Conservation (phyloP, 2,888 invertebrate genomes). For the Acanthosepion esculentum region DNA sequence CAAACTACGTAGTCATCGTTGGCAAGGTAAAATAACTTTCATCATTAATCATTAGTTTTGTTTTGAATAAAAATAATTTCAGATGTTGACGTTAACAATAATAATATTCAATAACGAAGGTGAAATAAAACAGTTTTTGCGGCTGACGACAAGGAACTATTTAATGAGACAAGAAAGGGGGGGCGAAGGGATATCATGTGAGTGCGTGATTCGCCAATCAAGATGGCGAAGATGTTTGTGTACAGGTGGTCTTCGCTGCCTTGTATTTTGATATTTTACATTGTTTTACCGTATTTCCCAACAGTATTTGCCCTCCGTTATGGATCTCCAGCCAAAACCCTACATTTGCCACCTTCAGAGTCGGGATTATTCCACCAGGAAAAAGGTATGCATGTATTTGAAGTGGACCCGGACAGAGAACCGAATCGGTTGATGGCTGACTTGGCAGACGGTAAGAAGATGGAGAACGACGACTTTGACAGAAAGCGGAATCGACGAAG, state of each 20-base stretch:
- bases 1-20: background rate
- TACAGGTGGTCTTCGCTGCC: slow-evolving; percentile 41
- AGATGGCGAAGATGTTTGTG: slow-evolving; percentile 45
- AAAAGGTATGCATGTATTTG: background rate
- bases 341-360: background rate
- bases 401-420: background rate
- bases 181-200: background rate
- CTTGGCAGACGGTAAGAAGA: background rate
- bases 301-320: background rate
- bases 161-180: background rate
- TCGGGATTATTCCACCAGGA: background rate
- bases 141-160: background rate
- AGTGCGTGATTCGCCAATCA: slow-evolving; percentile 42
- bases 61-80: background rate
- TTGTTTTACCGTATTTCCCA: background rate
- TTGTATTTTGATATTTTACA: background rate
- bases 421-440: background rate
- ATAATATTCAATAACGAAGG: background rate
- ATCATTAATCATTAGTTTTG: background rate
- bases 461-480: background rate
- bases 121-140: background rate
- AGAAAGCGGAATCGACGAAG: background rate
- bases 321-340: background rate
- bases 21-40: background rate
- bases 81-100: background rate